A percentile compares a stretch with the other conserved stretches of the same genome.
Evolutionary conservation across 2,113 vertebrate species (phyloP).

Genomic region (Psittacula cyanocephala): DNA sequence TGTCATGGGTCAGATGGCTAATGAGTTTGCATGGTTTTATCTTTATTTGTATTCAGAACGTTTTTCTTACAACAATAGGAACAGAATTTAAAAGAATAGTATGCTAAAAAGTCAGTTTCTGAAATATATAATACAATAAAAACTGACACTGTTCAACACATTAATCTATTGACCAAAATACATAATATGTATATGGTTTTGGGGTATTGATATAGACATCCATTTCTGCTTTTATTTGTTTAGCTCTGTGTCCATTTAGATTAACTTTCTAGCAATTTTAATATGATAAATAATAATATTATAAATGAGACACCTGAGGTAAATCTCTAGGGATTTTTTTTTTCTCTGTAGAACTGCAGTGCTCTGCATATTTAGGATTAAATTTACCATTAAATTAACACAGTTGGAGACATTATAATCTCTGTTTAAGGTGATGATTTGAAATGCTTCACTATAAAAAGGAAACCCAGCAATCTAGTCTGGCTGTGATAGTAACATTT

Average conservation of each 20-base stretch:
- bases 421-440: slow-evolving; percentile 42
- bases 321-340: neutral
- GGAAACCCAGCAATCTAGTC: neutral
- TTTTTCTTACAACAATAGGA: neutral
- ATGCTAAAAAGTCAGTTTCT: neutral
- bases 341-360: neutral
- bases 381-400: slow-evolving; percentile 66
- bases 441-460: slow-evolving; percentile 21
- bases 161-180: neutral
- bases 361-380: slow-evolving; percentile 59
- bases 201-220: neutral
- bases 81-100: neutral
- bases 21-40: neutral
- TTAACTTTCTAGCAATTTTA: slow-evolving; percentile 8
- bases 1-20: neutral
- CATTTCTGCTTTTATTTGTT: neutral
- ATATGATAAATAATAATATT: neutral
- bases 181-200: neutral
- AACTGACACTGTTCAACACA: neutral
- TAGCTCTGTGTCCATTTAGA: neutral
- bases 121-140: neutral
- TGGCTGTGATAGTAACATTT: slow-evolving; percentile 5
- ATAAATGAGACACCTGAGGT: slow-evolving; percentile 7
- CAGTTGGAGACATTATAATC: slow-evolving; percentile 32
- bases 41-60: neutral